These are phyloP conservation scores for Uropetala carovei DNA, from an alignment of 2,888 invertebrate genomes.

Conservation along the genomic window DNA sequence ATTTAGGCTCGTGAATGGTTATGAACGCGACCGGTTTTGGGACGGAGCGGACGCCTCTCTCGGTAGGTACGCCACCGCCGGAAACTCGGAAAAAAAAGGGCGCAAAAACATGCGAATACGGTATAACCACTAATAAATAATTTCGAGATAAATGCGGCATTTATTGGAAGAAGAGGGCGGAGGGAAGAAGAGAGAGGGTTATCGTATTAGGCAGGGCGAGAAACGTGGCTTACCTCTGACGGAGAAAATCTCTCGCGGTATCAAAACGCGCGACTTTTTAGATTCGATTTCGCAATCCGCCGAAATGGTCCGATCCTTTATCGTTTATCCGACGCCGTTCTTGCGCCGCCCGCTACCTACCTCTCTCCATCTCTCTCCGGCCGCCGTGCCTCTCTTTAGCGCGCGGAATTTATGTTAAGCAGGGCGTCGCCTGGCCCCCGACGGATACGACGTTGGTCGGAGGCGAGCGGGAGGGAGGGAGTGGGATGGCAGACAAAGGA, in stretches of 20 bases:
- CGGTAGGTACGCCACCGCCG: no score
- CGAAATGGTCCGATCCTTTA: not conserved
- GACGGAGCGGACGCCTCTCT: no score
- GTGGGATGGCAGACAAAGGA: not conserved
- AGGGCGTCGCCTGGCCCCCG: constrained; percentile 42
- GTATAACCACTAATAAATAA: no score
- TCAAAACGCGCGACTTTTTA: not conserved
- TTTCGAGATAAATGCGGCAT: no score
- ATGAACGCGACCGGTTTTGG: no score
- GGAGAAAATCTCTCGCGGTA: not conserved
- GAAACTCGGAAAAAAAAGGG: no score
- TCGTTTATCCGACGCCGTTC: not conserved
- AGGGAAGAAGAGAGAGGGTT: no score
- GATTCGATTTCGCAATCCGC: not conserved
- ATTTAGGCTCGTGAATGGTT: no score
- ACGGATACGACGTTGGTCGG: not conserved
- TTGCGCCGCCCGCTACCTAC: not conserved
- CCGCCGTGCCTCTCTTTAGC: not conserved
- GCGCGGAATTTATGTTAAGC: constrained; percentile 50
- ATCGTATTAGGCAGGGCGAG: not conserved
- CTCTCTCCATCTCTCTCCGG: no score
- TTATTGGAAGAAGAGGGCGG: no score
- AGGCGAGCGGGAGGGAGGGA: not conserved
- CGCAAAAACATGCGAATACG: no score
- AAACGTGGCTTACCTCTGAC: not conserved